Percentiles rank a stretch among this genome's conserved stretches.
phyloP scores from a whole-genome alignment of 2,797 vertebrate species.

The Pteropus rufus region DNA sequence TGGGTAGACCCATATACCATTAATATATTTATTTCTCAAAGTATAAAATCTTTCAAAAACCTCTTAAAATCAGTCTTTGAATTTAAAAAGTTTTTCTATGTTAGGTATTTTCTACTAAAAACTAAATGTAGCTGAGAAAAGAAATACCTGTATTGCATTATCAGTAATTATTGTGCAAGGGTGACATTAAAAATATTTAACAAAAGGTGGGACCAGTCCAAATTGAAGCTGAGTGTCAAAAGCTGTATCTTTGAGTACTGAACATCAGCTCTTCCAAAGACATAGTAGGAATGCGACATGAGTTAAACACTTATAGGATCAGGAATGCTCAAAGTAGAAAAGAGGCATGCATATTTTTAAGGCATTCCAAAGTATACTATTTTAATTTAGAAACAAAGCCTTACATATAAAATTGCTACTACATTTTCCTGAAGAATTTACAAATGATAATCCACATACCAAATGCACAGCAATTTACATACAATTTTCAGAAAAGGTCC shows the following conservation, averaged over 20 bases:
- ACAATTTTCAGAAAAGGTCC: neutral
- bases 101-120: neutral
- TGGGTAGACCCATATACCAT: neutral
- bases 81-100: neutral
- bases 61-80: neutral
- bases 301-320: neutral
- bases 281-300: neutral
- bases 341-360: neutral
- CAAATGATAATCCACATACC: neutral
- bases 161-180: neutral
- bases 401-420: neutral
- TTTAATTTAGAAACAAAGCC: neutral
- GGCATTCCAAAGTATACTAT: neutral
- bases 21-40: neutral
- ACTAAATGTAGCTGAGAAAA: neutral
- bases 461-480: neutral
- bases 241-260: neutral
- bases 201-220: accelerated
- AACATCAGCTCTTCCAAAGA: neutral
- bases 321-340: neutral
- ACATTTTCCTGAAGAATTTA: neutral
- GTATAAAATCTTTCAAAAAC: neutral
- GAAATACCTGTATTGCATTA: neutral
- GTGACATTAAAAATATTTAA: neutral
- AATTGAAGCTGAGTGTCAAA: neutral